phyloP scores from a whole-genome alignment of 2,888 invertebrate species.

The Frankliniella intonsa region DNA sequence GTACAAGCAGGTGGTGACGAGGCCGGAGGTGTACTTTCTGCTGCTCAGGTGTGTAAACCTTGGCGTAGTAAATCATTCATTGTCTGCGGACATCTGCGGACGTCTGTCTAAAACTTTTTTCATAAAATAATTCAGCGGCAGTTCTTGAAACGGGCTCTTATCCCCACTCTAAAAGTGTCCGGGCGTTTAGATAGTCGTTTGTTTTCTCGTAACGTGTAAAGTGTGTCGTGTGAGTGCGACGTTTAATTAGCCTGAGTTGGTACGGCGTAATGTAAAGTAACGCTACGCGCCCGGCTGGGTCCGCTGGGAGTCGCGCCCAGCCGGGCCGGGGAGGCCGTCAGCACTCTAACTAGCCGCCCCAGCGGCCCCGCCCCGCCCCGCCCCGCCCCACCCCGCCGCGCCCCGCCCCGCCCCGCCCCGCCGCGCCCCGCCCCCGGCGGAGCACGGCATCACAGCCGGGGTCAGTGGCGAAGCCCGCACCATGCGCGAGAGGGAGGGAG shows the following conservation, averaged over 20 bases:
- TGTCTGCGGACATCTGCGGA: not conserved
- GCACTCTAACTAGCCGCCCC: not conserved
- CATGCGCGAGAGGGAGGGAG: no score
- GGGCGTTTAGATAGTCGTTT: not conserved
- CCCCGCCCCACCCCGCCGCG: not conserved
- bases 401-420: no score
- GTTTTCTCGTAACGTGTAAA: not conserved
- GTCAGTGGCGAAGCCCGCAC: no score
- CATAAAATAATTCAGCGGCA: not conserved
- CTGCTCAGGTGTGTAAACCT: slow-evolving; percentile 49
- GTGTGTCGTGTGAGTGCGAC: not conserved
- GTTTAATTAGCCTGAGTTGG: not conserved
- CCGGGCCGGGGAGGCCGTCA: not conserved
- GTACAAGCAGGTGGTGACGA: slow-evolving; percentile 56
- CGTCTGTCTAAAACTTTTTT: not conserved
- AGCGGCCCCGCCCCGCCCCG: not conserved
- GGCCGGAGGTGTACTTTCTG: slow-evolving; percentile 57
- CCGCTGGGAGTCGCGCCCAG: not conserved
- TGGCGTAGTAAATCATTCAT: slow-evolving; percentile 11
- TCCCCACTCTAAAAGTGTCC: not conserved
- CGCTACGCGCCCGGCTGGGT: not conserved
- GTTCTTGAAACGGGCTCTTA: not conserved
- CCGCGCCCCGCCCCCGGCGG: no score
- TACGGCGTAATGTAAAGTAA: no score
- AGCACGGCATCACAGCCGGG: no score